Conservation (phyloP, 2,888 invertebrate species). For the Pemphredon lugubris region DNA sequence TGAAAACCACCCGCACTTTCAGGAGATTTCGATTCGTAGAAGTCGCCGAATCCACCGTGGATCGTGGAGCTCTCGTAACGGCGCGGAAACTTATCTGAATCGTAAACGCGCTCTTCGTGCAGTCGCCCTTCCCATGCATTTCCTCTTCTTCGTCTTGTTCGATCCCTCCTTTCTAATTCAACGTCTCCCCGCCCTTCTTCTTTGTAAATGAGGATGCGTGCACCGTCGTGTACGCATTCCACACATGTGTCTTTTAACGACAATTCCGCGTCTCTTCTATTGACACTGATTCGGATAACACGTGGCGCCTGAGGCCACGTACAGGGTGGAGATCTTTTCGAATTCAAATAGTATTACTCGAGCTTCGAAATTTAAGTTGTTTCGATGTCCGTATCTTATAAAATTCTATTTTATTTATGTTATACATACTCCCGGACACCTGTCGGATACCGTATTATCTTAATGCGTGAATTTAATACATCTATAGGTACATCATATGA, state of each 20-base stretch:
- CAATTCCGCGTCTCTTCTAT: constrained; percentile 66
- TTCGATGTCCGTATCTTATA: too few species aligned
- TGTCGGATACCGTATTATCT: too few species aligned
- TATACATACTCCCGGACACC: too few species aligned
- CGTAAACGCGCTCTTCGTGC: constrained; percentile 23
- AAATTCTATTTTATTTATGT: too few species aligned
- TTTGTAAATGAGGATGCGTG: constrained; percentile 32
- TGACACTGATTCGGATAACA: constrained; percentile 71
- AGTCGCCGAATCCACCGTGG: not conserved
- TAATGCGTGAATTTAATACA: too few species aligned
- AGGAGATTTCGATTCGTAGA: not conserved
- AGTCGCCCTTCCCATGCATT: constrained; percentile 42
- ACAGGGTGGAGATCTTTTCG: constrained; percentile 8
- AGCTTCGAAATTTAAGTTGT: not conserved
- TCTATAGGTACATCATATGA: too few species aligned
- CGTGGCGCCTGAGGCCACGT: constrained; percentile 42
- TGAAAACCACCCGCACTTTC: not conserved
- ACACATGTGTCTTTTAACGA: constrained; percentile 70
- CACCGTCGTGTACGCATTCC: constrained; percentile 52
- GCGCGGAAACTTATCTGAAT: constrained; percentile 29
- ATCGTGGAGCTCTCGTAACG: constrained; percentile 1
- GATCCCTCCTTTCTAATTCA: constrained; percentile 35
- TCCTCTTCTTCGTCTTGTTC: constrained; percentile 40
- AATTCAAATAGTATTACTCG: not conserved
- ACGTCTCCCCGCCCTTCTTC: constrained; percentile 22